These are phyloP conservation scores for Smutsia temminckii DNA, from an alignment of 2,797 vertebrate species.

Conservation along the genomic window DNA sequence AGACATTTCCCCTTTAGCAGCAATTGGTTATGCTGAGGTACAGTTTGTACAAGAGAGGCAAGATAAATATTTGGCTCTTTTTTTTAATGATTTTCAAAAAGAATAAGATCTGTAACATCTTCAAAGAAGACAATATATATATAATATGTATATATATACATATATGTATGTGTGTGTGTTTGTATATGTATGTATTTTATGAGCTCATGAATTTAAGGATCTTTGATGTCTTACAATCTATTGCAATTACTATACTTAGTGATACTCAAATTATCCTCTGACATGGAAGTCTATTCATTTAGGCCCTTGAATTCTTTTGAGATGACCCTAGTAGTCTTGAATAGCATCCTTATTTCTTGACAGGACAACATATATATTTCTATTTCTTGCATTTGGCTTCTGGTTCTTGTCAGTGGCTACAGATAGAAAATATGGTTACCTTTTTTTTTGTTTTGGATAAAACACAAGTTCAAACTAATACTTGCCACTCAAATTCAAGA, in stretches of 20 bases:
- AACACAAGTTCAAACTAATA: not conserved
- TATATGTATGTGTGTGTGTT: not conserved
- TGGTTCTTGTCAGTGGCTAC: not conserved
- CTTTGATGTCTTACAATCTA: not conserved
- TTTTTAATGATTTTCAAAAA: not conserved
- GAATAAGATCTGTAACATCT: not conserved
- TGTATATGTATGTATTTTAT: not conserved
- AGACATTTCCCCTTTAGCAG: not conserved
- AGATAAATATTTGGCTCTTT: not conserved
- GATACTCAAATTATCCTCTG: not conserved
- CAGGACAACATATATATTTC: not conserved
- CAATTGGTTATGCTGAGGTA: not conserved
- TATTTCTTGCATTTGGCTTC: not conserved
- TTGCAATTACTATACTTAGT: not conserved
- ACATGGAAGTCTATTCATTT: not conserved
- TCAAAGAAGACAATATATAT: not conserved
- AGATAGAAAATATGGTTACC: not conserved
- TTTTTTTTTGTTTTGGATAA: conserved; percentile 47
- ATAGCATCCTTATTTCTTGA: conserved; percentile 5
- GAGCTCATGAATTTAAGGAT: not conserved
- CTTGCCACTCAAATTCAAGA: not conserved
- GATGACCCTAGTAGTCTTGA: not conserved
- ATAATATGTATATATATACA: not conserved
- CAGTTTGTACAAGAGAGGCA: not conserved
- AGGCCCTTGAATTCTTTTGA: not conserved